Evolutionary conservation across 2,888 invertebrate species (phyloP).

Genomic region (Cataglyphis albicans): DNA sequence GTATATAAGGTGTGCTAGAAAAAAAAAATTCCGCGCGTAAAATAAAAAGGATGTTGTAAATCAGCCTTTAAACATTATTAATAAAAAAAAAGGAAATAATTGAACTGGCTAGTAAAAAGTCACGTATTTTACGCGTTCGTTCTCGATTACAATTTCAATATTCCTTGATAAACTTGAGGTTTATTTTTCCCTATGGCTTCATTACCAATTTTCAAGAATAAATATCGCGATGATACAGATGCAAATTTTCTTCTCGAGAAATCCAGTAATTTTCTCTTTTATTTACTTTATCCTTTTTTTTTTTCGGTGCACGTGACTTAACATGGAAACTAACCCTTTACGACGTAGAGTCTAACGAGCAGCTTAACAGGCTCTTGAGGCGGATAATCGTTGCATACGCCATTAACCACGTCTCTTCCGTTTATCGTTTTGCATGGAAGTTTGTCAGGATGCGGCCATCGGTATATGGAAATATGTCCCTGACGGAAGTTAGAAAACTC

Average conservation of each 20-base stretch:
- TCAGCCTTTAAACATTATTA: background rate
- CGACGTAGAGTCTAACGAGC: constrained; percentile 92
- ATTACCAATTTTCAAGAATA: background rate
- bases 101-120: background rate
- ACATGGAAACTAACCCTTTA: constrained; percentile 78
- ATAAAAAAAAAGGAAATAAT: background rate
- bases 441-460: constrained; percentile 89
- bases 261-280: background rate
- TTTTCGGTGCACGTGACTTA: background rate
- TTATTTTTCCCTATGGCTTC: background rate
- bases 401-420: constrained; percentile 88
- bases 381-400: constrained; percentile 89
- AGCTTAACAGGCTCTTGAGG: constrained; percentile 88
- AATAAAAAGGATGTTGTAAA: background rate
- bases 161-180: background rate
- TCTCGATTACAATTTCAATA: background rate
- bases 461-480: constrained; percentile 89
- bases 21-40: background rate
- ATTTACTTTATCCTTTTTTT: background rate
- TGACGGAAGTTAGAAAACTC: constrained; percentile 72
- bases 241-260: background rate
- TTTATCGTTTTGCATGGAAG: constrained; percentile 85
- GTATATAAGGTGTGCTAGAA: background rate
- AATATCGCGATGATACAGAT: background rate
- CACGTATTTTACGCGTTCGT: background rate